Conservation (phyloP, 1,140 invertebrate species). For the Euura lappo region DNA sequence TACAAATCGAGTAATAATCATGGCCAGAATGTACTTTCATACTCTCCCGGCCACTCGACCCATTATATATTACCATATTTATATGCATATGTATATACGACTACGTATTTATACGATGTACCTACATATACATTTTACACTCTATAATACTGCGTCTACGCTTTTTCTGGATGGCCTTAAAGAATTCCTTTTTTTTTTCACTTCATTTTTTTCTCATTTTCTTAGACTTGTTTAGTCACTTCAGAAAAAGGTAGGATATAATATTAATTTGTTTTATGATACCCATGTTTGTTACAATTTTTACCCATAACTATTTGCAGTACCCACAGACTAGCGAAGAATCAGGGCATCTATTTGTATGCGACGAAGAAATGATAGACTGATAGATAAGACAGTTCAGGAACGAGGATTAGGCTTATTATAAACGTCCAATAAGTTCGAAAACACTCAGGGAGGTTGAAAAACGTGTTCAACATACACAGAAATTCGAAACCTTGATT, state of each 20-base stretch:
- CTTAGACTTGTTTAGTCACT: conserved; percentile 14
- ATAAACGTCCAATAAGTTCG: too few relatives aligned
- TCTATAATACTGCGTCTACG: neutral
- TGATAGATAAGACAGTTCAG: neutral
- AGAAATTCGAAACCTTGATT: too few relatives aligned
- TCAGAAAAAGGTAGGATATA: conserved; percentile 15
- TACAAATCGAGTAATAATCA: too few relatives aligned
- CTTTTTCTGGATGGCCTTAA: neutral
- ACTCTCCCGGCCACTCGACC: neutral
- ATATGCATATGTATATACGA: neutral
- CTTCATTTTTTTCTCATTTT: neutral
- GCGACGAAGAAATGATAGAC: neutral
- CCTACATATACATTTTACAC: neutral
- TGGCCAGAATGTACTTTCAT: neutral
- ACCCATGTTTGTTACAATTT: neutral
- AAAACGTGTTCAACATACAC: too few relatives aligned
- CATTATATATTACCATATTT: neutral
- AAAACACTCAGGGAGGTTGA: too few relatives aligned
- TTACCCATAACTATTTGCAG: too few relatives aligned
- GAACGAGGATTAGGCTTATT: neutral
- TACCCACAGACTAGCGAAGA: too few relatives aligned
- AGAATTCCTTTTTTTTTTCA: neutral
- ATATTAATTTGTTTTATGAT: conserved; percentile 9
- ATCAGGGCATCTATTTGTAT: too few relatives aligned
- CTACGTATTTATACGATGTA: neutral